A percentile compares a stretch with the other conserved stretches of the same genome.
These are phyloP conservation scores for Ptychobarbus kaznakovi DNA, from an alignment of 2,797 vertebrate genomes.

Conservation along the genomic window DNA sequence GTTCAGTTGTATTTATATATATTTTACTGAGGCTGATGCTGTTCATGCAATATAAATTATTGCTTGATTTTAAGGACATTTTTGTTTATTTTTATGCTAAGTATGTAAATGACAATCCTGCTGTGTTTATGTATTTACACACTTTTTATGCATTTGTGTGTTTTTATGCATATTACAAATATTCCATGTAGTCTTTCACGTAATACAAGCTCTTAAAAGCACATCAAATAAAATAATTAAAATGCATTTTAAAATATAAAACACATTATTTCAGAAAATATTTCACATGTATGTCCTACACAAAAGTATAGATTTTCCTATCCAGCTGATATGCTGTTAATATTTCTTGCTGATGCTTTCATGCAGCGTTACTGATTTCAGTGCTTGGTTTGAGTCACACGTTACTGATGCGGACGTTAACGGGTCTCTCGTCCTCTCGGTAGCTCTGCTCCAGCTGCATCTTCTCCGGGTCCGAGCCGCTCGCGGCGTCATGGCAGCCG, in stretches of 20 bases:
- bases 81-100: background rate
- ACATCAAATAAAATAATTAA: background rate
- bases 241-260: too few species aligned
- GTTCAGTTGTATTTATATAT: background rate
- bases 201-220: background rate
- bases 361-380: background rate
- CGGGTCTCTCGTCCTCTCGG: constrained; percentile 76
- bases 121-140: background rate
- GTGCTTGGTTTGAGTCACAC: constrained; percentile 73
- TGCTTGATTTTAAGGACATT: background rate
- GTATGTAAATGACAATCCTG: background rate
- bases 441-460: constrained; percentile 88
- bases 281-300: too few species aligned
- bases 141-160: background rate
- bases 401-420: constrained; percentile 92
- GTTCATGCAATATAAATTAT: background rate
- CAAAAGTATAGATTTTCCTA: background rate
- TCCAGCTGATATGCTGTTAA: background rate
- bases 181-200: background rate
- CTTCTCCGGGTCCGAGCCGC: constrained; percentile 85
- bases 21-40: background rate
- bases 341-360: background rate
- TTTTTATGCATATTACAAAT: background rate
- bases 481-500: constrained; percentile 65
- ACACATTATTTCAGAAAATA: too few species aligned